phyloP scores from a whole-genome alignment of 1,140 invertebrate species.

The Teleopsis dalmanni region DNA sequence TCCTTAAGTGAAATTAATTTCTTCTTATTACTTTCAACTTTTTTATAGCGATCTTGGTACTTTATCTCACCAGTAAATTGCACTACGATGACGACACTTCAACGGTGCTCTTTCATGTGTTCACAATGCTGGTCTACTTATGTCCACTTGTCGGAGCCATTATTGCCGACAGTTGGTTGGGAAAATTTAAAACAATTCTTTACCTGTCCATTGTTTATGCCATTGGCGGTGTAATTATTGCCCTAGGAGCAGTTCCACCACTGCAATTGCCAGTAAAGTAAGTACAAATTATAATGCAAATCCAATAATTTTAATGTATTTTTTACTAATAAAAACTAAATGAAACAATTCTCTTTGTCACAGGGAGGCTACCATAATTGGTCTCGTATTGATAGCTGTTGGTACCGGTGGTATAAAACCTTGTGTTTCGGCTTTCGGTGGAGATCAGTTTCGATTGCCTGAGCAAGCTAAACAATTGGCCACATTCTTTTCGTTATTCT shows the following conservation, averaged over 20 bases:
- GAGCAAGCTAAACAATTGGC: conserved; percentile 67
- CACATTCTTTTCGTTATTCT: conserved; percentile 89
- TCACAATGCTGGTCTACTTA: conserved; percentile 73
- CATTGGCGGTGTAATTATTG: conserved; percentile 71
- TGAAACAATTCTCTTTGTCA: background rate
- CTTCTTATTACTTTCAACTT: background rate
- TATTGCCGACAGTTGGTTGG: conserved; percentile 72
- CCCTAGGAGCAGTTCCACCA: conserved; percentile 58
- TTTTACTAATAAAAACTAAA: background rate
- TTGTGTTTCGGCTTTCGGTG: conserved; percentile 94
- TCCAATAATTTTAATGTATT: background rate
- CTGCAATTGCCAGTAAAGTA: conserved; percentile 55
- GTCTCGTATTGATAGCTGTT: conserved; percentile 73
- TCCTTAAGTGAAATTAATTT: background rate
- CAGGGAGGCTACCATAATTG: conserved; percentile 66
- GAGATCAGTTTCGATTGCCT: conserved; percentile 85
- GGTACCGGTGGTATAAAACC: conserved; percentile 97
- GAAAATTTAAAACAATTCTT: conserved; percentile 78
- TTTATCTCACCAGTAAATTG: conserved; percentile 67
- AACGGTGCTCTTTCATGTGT: conserved; percentile 72
- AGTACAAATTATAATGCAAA: conserved; percentile 34
- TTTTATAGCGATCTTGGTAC: conserved; percentile 63
- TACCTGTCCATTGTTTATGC: conserved; percentile 84
- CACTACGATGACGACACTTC: conserved; percentile 57
- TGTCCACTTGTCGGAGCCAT: conserved; percentile 78